Evolutionary conservation across 2,888 invertebrate genomes (phyloP).

Genomic region (Pedicia rivosa): DNA sequence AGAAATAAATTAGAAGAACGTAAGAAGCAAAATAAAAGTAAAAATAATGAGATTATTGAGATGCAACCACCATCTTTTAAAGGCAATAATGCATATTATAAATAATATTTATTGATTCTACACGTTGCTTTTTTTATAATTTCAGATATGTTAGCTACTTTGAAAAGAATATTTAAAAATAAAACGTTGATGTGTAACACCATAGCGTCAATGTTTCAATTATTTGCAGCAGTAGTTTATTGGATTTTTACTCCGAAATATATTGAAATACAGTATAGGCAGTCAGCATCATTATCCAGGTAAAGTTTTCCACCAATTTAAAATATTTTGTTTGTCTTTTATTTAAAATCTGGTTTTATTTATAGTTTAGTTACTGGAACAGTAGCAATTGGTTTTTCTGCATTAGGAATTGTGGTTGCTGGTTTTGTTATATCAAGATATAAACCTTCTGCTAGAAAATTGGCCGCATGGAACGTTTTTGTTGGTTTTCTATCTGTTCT

Average conservation of each 20-base stretch:
- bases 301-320: too few species aligned
- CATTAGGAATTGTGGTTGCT: slow-evolving; percentile 48
- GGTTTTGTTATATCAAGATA: slow-evolving; percentile 48
- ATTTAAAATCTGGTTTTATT: background rate
- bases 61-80: slow-evolving; percentile 30
- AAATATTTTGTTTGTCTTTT: background rate
- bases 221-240: slow-evolving; percentile 55
- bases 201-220: slow-evolving; percentile 54
- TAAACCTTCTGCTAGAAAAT: slow-evolving; percentile 45
- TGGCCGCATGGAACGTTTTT: slow-evolving; percentile 53
- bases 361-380: slow-evolving; percentile 53
- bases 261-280: slow-evolving; percentile 64
- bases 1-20: too few species aligned
- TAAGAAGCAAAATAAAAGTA: too few species aligned
- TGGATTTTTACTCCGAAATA: slow-evolving; percentile 73
- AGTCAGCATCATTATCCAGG: slow-evolving; percentile 53
- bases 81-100: too few species aligned
- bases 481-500: slow-evolving; percentile 44
- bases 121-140: too few species aligned
- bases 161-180: slow-evolving; percentile 45
- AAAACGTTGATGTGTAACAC: slow-evolving; percentile 55
- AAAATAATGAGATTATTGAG: slow-evolving; percentile 21
- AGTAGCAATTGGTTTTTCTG: slow-evolving; percentile 51
- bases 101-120: too few species aligned
- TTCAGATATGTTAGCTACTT: slow-evolving; percentile 44